Evolutionary conservation across 2,113 vertebrate species (phyloP).

Genomic region (Pseudorectes ferrugineus): DNA sequence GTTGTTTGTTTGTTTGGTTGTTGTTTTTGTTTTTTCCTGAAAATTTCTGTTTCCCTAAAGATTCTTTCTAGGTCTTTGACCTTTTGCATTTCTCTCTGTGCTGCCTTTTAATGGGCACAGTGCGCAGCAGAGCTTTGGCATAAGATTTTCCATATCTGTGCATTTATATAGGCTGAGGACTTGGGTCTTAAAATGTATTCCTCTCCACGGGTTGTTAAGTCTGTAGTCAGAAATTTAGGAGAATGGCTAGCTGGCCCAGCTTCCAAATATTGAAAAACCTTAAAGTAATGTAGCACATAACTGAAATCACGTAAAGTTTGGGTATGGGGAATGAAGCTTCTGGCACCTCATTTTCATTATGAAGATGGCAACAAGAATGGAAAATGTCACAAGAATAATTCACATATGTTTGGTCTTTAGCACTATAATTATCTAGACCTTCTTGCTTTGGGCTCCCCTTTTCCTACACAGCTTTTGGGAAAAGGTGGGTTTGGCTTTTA

Average conservation of each 20-base stretch:
- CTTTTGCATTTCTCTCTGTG: neutral
- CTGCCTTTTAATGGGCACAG: neutral
- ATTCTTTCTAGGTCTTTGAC: neutral
- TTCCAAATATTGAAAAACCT: constrained; percentile 8
- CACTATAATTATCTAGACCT: neutral
- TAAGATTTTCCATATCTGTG: neutral
- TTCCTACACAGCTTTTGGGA: neutral
- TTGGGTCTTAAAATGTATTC: neutral
- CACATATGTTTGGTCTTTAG: constrained; percentile 11
- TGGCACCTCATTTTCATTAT: constrained; percentile 5
- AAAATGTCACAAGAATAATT: constrained; percentile 49
- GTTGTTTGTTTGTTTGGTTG: neutral
- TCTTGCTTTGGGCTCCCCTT: neutral
- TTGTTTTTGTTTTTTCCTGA: neutral
- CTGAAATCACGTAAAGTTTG: constrained; percentile 8
- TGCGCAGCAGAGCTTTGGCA: neutral
- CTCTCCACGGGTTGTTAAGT: neutral
- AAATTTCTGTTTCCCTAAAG: neutral
- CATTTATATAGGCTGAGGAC: neutral
- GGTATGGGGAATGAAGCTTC: neutral
- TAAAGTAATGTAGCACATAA: neutral
- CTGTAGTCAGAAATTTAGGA: constrained; percentile 25
- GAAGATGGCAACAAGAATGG: constrained; percentile 1
- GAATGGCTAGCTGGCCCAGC: neutral
- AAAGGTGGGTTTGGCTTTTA: constrained; percentile 22